Base-by-base conservation (phyloP, 2,888 invertebrate species). In the Psococerastis gibbosa region DNA sequence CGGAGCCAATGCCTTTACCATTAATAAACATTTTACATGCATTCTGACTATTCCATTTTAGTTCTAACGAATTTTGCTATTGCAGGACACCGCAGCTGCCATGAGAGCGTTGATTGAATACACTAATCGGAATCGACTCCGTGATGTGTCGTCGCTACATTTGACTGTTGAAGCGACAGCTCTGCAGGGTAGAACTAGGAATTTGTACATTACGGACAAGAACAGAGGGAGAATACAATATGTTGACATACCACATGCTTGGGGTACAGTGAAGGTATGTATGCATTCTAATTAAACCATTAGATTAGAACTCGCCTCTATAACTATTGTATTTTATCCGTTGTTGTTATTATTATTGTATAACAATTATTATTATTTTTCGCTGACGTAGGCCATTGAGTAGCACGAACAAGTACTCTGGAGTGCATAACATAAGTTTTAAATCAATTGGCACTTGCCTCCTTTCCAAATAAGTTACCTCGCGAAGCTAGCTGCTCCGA, bases 51-150 rank as follows among this genome's bases (percentile, higher is more conserved):
- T n/a, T n/a, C 2, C 13, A 43, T 44, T 22, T 63, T 41, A 27
- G 32, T 42, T 20, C 22, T 33, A 43, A 47, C 46, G 50, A 17
- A 58, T 60, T 56, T 59, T 57, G 13, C 60, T 58, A 22, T 61
- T 62, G 11, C 62, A 75, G 68, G 92, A 94, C 60, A 85, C 89
- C 0, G 81, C 87, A 49, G 73, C 83, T 54, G 83, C 91, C 0
- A 69, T 91, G 62, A 82, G 85, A 55, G 89, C 91, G 0, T 65
- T 94, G 27, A 83, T 87, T 55, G 87, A 88, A 55, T 89, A 87
- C 61, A 87, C 89, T 2, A 79, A 80, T 45, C 73, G 81, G 50
- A 80, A 84, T 46, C 73, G 88, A 15, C 73, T 89, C 48, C 71
- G 88, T 32, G 88, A 89, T 61, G 85, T 89, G 32, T 83, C 82